Conservation (phyloP, 2,888 invertebrate species). For the Buathra laborator region DNA sequence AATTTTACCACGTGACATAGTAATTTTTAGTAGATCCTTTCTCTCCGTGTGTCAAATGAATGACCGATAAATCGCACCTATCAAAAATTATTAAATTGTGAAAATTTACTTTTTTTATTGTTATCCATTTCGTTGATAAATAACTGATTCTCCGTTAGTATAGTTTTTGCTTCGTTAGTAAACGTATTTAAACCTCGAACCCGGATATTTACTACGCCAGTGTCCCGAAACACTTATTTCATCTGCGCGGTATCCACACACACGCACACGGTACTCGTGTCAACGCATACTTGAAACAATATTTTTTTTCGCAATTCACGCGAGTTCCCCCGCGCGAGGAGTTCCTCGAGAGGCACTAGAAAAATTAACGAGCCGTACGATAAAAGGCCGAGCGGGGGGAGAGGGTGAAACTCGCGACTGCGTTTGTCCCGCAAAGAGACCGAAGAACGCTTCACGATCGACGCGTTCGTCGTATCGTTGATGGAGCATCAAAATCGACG, state of each 20-base stretch:
- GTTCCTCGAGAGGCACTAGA: constrained; percentile 63
- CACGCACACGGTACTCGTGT: neutral
- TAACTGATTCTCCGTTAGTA: neutral
- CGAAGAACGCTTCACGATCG: constrained; percentile 25
- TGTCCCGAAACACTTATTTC: neutral
- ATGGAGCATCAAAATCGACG: constrained; percentile 4
- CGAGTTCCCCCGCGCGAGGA: constrained; percentile 34
- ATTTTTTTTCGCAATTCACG: constrained; percentile 44
- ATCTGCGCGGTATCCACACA: neutral
- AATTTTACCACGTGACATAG: too few species aligned
- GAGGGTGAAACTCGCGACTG: constrained; percentile 22
- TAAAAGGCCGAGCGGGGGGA: constrained; percentile 59
- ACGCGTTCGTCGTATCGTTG: constrained; percentile 27
- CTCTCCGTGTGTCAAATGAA: neutral
- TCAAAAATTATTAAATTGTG: neutral
- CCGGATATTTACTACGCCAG: neutral
- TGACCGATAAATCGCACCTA: neutral
- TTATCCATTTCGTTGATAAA: neutral
- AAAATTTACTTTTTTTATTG: neutral
- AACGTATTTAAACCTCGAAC: neutral
- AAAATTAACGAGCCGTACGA: constrained; percentile 69
- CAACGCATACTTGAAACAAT: constrained; percentile 23
- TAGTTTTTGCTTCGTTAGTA: too few species aligned
- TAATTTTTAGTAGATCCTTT: too few species aligned
- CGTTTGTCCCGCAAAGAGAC: constrained; percentile 38